phyloP scores from a whole-genome alignment of 2,888 invertebrate species.

The Heliconius charithonia region DNA sequence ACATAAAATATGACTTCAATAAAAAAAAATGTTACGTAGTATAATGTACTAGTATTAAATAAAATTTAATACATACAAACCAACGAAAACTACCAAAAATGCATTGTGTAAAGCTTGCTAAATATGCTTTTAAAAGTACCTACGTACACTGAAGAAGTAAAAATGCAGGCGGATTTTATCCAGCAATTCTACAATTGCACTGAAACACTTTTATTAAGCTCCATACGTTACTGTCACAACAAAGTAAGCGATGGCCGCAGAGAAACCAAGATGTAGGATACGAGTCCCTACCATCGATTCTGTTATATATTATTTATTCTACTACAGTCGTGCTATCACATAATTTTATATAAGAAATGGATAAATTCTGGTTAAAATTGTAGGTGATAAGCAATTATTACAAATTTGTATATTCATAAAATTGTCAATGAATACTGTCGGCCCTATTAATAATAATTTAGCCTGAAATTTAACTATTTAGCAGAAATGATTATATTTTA shows the following conservation, averaged over 20 bases:
- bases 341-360: background rate
- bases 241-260: constrained; percentile 60
- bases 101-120: constrained; percentile 5
- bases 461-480: background rate
- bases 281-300: constrained; percentile 24
- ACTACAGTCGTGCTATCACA: background rate
- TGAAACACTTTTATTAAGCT: constrained; percentile 62
- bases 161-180: constrained; percentile 34
- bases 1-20: too few relatives aligned
- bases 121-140: constrained; percentile 30
- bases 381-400: background rate
- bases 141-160: constrained; percentile 26
- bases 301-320: constrained; percentile 17
- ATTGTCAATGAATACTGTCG: too few relatives aligned
- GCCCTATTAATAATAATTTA: too few relatives aligned
- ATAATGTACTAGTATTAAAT: background rate
- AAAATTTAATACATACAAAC: background rate
- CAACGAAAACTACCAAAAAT: background rate
- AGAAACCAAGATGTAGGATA: constrained; percentile 50
- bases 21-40: too few relatives aligned
- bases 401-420: too few relatives aligned
- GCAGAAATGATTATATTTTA: background rate
- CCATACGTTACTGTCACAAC: constrained; percentile 57
- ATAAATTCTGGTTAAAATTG: background rate
- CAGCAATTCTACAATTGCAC: constrained; percentile 43